These are phyloP conservation scores for Drosophila bunnanda DNA, from an alignment of 2,888 invertebrate species.

Conservation along the genomic window DNA sequence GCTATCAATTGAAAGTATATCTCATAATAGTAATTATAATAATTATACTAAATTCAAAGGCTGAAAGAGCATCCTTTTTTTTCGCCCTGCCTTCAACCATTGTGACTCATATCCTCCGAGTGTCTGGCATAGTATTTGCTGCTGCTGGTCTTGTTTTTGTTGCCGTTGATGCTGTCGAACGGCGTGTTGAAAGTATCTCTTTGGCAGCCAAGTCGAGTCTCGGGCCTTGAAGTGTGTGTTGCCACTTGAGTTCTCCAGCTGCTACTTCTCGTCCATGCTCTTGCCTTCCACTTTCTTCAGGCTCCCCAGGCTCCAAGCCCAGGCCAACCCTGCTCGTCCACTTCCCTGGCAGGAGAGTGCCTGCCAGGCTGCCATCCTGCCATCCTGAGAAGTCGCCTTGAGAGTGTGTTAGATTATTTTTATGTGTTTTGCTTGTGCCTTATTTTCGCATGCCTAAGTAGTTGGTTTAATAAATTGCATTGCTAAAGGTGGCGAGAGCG, in stretches of 20 bases:
- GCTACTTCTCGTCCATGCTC: conserved; percentile 23
- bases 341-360: conserved; percentile 58
- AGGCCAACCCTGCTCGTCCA: conserved; percentile 22
- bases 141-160: conserved; percentile 38
- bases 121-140: conserved; percentile 61
- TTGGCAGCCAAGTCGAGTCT: conserved; percentile 40
- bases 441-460: conserved; percentile 68
- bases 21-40: neutral
- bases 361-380: conserved; percentile 22
- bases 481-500: conserved; percentile 25
- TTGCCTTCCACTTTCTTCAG: conserved; percentile 18
- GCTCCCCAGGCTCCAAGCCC: conserved; percentile 5
- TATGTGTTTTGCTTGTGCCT: conserved; percentile 49
- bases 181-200: conserved; percentile 70
- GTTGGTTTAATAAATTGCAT: conserved; percentile 74
- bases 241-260: conserved; percentile 63
- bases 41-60: neutral
- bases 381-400: conserved; percentile 34
- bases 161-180: conserved; percentile 60
- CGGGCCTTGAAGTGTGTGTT: conserved; percentile 66
- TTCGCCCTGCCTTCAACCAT: conserved; percentile 1
- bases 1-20: neutral
- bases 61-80: neutral
- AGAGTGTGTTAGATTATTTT: conserved; percentile 70
- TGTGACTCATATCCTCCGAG: conserved; percentile 13